Conservation (phyloP, 2,797 vertebrate genomes). For the Alca torda region DNA sequence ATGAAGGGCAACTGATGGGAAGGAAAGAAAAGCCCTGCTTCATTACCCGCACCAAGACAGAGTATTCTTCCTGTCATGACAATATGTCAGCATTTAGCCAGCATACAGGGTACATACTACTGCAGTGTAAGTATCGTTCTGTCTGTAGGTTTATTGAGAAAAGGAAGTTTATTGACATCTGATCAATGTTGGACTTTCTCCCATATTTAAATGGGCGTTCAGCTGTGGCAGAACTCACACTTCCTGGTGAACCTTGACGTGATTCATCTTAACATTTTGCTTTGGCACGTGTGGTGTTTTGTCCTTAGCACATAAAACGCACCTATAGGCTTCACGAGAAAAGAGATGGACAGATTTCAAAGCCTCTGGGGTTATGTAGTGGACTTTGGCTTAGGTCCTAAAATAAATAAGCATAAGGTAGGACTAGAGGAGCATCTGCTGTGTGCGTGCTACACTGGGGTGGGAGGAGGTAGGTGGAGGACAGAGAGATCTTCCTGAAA, state of each 20-base stretch:
- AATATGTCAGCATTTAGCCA: background rate
- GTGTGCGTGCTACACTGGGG: background rate
- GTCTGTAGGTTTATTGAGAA: background rate
- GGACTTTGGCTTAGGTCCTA: background rate
- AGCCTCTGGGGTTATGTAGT: background rate
- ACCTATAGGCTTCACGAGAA: background rate
- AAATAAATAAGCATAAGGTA: background rate
- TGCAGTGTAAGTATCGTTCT: accelerated
- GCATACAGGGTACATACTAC: background rate
- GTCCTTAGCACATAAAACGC: background rate
- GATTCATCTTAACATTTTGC: background rate
- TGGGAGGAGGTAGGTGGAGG: background rate
- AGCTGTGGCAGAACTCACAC: background rate
- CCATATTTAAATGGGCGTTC: background rate
- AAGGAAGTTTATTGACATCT: background rate
- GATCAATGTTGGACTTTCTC: background rate
- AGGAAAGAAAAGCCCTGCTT: background rate
- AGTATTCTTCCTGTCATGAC: background rate
- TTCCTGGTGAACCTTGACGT: background rate
- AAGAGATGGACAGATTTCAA: background rate
- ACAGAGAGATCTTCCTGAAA: slow-evolving; percentile 28
- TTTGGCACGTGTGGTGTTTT: background rate
- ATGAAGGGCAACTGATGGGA: background rate
- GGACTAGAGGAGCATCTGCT: slow-evolving; percentile 1
- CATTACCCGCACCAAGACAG: background rate